A percentile compares a stretch with the other conserved stretches of the same genome.
Evolutionary conservation across 2,113 vertebrate species (phyloP).

Genomic region (human): DNA sequence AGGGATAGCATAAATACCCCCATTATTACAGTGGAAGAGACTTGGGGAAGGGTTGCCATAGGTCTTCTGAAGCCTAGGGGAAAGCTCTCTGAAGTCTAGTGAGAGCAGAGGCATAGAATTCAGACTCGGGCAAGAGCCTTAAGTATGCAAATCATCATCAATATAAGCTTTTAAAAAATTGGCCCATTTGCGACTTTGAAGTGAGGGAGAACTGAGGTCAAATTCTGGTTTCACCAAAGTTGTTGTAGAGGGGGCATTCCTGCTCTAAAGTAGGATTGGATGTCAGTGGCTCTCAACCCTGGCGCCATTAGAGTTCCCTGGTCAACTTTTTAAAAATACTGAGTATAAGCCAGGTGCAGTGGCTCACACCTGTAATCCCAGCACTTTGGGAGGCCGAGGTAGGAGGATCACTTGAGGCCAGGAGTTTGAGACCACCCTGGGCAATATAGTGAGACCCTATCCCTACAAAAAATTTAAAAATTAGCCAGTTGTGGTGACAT

Average conservation of each 20-base stretch:
- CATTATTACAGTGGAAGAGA: not conserved
- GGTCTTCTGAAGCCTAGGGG: not conserved
- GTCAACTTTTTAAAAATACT: not conserved
- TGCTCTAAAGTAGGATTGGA: not conserved
- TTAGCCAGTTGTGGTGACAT: no score
- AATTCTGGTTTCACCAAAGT: not conserved
- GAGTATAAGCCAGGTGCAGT: no score
- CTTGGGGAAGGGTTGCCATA: not conserved
- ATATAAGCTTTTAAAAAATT: not conserved
- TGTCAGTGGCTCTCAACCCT: not conserved
- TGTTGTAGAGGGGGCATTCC: not conserved
- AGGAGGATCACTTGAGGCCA: no score
- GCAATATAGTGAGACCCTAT: no score
- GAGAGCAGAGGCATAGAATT: not conserved
- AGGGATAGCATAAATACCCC: not conserved
- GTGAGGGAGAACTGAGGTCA: not conserved
- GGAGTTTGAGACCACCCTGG: no score
- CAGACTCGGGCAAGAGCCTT: not conserved
- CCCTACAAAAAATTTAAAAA: no score
- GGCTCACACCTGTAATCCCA: no score
- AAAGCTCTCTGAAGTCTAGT: not conserved
- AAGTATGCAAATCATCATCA: not conserved
- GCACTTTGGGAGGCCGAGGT: no score
- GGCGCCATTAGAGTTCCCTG: not conserved
- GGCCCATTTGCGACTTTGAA: not conserved